Base-by-base conservation (phyloP, 2,888 invertebrate genomes). In the Xanthia icteritia region DNA sequence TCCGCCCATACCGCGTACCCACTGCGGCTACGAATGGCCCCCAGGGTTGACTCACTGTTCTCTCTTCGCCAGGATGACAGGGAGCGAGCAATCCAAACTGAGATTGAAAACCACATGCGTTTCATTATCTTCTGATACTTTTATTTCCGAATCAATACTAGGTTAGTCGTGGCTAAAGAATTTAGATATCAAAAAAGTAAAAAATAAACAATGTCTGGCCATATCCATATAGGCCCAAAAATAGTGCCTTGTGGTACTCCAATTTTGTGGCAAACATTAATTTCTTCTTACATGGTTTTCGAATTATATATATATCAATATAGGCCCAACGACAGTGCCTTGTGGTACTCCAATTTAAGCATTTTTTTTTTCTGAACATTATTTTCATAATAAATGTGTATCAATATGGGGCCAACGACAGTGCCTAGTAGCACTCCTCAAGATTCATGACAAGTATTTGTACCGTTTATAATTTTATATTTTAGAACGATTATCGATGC, bases 1-100 rank as follows among this genome's bases (percentile, higher is more conserved):
- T 99, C 99, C 87, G 98, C 98, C 96, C 98, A 98, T 82, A 98
- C 97, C 6, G 98, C 98, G 94, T 97, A 98, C n/a, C 99, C 99
- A 84, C 98, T 98, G 75, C 97, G 97, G 89, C 97, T 97, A 89
- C 98, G 98, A 77, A 97, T 97, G 0, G 97, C 96, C 66, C 98
- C 97, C 91, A 98, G 97, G 1, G 98, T 98, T 3, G 97, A 97
- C 92, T 98, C 97, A 79, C 97, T 95, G 65, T 97, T 97, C 83
- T 97, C 97, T 73, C 97, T 97, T 80, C 97, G 97, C 91, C 98
- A 96, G 72, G 97, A 97, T 13, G 97, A 96, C 61, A 98, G 96
- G 79, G 98, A 97, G 11, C 98, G 98, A 9, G 98, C 97, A 81
- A 99, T 97, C 86, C 98, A 98, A 86, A 99, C 99, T 99, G 91